Evolutionary conservation across 2,888 invertebrate genomes (phyloP), one percentile per base, ranked within the genome.

Genomic region (Tiphia femorata): DNA sequence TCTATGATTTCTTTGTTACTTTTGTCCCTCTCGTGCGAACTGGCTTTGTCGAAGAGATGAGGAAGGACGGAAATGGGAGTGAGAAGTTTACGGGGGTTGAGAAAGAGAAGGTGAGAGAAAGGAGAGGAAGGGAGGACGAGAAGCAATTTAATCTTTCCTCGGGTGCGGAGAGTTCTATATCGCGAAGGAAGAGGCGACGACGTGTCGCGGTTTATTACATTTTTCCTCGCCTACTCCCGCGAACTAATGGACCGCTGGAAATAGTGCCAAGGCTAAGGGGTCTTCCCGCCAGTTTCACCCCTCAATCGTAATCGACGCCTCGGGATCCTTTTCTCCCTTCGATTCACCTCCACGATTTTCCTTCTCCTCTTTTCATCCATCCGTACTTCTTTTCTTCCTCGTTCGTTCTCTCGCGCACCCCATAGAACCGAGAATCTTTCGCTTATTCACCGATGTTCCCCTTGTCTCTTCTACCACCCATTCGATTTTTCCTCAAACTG

Each of bases 141-240:
- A 64, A 63, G 70, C 67, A 73, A 77, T 77, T 77, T 74, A 70
- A 79, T 78, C 72, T 72, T 68, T 70, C 59, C 54, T 57, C 53
- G 33, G 49, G 66, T 58, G 61, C 62, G 58, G 60, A 58, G 61
- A 59, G 51, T 57, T 66, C 68, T 67, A 73, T 70, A 75, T 66
- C 58, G 60, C 58, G 56, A 47, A 47, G 56, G 58, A 59, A 56
- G 59, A 60, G 58, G 64, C 67, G 73, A n/a, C n/a, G n/a, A 75
- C 70, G 70, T 72, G 72, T 75, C 71, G 70, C 67, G 68, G 70
- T 78, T 79, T 78, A 77, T 77, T 77, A 75, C 75, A 77, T 78
- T 78, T 75, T 79, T 76, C 61, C 58, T 64, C 66, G 57, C 60
- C 54, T 57, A 57, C 65, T 65, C 63, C 54, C 16, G 35, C 60